Base-by-base conservation (phyloP, 2,797 vertebrate genomes). In the Oceanodroma leucorhoa region DNA sequence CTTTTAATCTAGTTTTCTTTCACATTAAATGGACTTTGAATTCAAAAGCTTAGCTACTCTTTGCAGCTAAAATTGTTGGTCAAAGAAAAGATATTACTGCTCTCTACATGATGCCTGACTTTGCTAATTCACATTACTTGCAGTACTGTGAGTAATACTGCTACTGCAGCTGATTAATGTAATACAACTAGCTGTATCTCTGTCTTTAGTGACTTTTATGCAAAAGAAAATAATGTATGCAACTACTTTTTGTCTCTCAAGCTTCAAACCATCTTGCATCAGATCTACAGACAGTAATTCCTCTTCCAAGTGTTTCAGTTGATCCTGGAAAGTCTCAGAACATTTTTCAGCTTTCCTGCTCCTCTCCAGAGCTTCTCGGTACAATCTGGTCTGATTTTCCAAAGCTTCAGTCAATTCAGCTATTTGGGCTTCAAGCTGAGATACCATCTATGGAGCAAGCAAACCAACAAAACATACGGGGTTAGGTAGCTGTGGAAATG, bases 171-270 rank as follows among this genome's bases (percentile, higher is more conserved):
- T 34, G 48, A 78, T 64, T 24, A 61, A 32, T 54, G 27, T 17
- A 92, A 65, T 38, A 51, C 27, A 84, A 43, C 60, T 60, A 60
- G 67, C 29, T 77, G 27, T 43, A 73, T 69, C 57, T 87, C 62
- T 73, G 48, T 40, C 71, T 71, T 70, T 36, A 71, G 27, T 65
- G 64, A 88, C 18, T 48, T 66, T 87, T 55, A 81, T 26, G 60
- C 67, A 88, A 83, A 91, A 29, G 9, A 36, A 87, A 67, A 65
- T 16, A 60, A 77, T 8, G 24, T 10, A 12, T 81, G 32, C 50
- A 94, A 91, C 97, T 98, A 99, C 99, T 64, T 99, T 98, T 96
- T 98, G 98, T 88, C 98, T 98, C 94, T 98, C 98, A 38, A 97
- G 97, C 91, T 96, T 98, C 94, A 99, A 96, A 78, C 89, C 96